These are phyloP conservation scores for Protophormia terraenovae DNA, from an alignment of 2,888 invertebrate species.

Conservation along the genomic window DNA sequence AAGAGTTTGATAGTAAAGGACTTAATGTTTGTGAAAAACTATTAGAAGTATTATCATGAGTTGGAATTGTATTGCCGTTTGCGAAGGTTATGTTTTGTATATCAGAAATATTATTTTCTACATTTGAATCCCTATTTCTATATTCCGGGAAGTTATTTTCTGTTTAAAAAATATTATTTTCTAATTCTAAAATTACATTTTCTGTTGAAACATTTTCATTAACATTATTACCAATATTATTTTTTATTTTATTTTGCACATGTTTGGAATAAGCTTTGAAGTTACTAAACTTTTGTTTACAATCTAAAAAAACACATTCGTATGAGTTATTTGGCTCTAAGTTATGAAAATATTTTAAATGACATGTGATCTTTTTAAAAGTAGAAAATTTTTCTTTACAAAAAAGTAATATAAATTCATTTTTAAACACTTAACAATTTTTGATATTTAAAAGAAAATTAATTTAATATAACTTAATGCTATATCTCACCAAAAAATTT, in stretches of 20 bases:
- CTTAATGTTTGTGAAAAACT: neutral
- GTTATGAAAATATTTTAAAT: slow-evolving; percentile 14
- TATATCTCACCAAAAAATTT: neutral
- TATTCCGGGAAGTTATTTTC: neutral
- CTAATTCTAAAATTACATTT: neutral
- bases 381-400: neutral
- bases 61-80: neutral
- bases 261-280: slow-evolving; percentile 9
- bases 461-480: neutral
- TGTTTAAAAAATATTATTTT: neutral
- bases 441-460: neutral
- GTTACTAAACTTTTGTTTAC: neutral
- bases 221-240: neutral
- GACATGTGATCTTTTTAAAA: neutral
- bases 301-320: slow-evolving; percentile 1
- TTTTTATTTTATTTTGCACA: neutral
- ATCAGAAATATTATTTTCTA: neutral
- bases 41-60: neutral
- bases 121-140: neutral
- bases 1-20: neutral
- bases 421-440: neutral
- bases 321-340: neutral
- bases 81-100: neutral
- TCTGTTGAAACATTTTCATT: neutral
- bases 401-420: neutral